A percentile compares a stretch with the other conserved stretches of the same genome.
Conservation (phyloP, 2,113 vertebrate genomes). For the Haemorhous mexicanus region DNA sequence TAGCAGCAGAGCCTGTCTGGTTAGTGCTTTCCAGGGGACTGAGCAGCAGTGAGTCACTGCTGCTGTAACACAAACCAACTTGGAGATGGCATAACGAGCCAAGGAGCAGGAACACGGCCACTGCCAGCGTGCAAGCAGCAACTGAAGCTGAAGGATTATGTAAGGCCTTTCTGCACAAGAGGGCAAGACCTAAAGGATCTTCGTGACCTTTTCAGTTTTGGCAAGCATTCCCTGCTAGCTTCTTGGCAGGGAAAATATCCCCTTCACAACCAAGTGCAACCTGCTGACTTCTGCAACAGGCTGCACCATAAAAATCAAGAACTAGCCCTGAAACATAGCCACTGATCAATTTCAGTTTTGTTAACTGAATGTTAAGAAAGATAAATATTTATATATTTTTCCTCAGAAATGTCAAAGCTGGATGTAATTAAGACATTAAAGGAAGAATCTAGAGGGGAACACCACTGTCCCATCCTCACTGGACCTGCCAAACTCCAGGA, state of each 20-base stretch:
- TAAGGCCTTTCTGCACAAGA: not conserved
- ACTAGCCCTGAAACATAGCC: not conserved
- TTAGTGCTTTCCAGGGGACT: conserved; percentile 21
- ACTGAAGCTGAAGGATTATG: not conserved
- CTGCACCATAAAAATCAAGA: not conserved
- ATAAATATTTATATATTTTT: fast-evolving
- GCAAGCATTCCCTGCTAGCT: not conserved
- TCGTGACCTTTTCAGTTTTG: not conserved
- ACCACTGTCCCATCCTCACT: not conserved
- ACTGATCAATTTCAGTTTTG: not conserved
- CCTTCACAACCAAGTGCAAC: not conserved
- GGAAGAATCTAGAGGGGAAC: not conserved
- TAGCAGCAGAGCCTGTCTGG: conserved; percentile 36
- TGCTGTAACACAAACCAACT: conserved; percentile 17
- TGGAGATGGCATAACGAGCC: not conserved
- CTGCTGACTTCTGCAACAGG: not conserved
- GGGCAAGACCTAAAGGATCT: not conserved
- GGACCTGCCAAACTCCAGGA: not conserved
- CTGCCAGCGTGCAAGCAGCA: not conserved
- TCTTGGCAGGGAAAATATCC: not conserved
- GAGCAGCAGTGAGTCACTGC: conserved; percentile 59
- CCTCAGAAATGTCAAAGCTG: not conserved
- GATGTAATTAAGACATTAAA: not conserved
- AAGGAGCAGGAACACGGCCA: not conserved
- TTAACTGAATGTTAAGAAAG: not conserved